Evolutionary conservation across 2,113 vertebrate genomes (phyloP).

Genomic region (Xenopus tropicalis): DNA sequence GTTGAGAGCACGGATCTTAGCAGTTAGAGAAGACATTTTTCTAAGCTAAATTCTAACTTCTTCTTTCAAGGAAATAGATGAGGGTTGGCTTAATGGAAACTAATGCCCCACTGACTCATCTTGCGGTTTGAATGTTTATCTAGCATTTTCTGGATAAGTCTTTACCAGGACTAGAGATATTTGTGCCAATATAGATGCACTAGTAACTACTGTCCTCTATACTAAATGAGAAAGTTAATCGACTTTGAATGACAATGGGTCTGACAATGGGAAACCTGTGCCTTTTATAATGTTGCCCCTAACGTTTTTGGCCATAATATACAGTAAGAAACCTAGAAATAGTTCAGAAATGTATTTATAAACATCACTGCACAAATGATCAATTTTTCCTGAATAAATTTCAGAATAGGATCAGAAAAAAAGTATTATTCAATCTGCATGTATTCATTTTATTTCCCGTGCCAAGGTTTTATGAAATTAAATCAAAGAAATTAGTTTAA

Average conservation of each 20-base stretch:
- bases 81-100: background rate
- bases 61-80: background rate
- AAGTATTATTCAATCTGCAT: background rate
- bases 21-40: too few species aligned
- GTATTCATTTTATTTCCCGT: constrained; percentile 1
- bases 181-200: background rate
- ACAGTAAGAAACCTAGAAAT: too few species aligned
- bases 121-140: background rate
- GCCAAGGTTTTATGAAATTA: constrained; percentile 32
- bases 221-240: too few species aligned
- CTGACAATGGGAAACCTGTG: background rate
- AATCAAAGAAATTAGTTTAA: constrained; percentile 40
- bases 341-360: too few species aligned
- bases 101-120: background rate
- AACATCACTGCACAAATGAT: too few species aligned
- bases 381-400: background rate
- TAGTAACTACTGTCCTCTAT: background rate
- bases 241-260: background rate
- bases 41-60: too few species aligned
- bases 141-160: background rate
- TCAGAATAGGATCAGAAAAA: background rate
- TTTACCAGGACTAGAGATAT: background rate
- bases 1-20: too few species aligned
- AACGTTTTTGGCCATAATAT: too few species aligned
- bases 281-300: too few species aligned